These are phyloP conservation scores for Cololabis saira DNA, from an alignment of 2,113 vertebrate genomes.

Conservation along the genomic window DNA sequence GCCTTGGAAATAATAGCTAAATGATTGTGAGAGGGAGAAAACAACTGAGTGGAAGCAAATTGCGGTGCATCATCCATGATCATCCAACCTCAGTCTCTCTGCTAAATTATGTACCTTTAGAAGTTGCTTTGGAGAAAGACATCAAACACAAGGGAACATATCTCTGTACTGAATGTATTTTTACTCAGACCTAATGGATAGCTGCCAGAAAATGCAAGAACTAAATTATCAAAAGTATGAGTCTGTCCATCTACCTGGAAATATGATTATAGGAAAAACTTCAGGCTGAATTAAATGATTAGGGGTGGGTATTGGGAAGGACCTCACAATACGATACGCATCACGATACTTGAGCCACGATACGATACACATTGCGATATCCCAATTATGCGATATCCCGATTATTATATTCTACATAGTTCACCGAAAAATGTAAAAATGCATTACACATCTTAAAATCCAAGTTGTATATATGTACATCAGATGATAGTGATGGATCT, in stretches of 20 bases:
- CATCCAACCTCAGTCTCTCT: constrained; percentile 18
- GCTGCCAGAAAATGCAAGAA: too few relatives aligned
- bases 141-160: neutral
- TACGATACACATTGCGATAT: too few relatives aligned
- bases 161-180: neutral
- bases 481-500: too few relatives aligned
- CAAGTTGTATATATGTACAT: too few relatives aligned
- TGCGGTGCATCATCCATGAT: constrained; percentile 4
- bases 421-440: too few relatives aligned
- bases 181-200: neutral
- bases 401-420: too few relatives aligned
- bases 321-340: too few relatives aligned
- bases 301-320: neutral
- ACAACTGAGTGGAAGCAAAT: constrained; percentile 27
- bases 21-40: constrained; percentile 33
- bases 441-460: too few relatives aligned
- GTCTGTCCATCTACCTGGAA: neutral
- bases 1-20: constrained; percentile 33
- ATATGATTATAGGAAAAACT: neutral
- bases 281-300: neutral
- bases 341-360: too few relatives aligned
- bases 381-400: too few relatives aligned
- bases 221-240: too few relatives aligned
- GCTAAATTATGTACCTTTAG: constrained; percentile 34
- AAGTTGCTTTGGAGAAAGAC: constrained; percentile 1